Evolutionary conservation across 2,113 vertebrate genomes (phyloP).

Genomic region (Pristiophorus japonicus): DNA sequence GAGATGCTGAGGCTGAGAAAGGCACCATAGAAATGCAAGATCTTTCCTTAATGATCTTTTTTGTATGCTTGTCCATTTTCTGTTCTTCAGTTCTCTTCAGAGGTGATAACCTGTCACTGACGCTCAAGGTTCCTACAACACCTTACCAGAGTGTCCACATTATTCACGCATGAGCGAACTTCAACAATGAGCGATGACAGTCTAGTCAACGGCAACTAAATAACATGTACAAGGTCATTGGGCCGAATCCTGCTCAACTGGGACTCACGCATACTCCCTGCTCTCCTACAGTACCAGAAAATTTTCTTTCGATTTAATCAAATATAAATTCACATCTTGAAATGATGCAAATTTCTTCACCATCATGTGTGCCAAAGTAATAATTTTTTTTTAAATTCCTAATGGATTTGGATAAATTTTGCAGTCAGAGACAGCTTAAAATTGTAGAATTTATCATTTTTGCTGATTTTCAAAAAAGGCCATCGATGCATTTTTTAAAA

Average conservation of each 20-base stretch:
- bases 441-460: no score
- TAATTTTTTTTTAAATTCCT: no score
- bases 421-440: no score
- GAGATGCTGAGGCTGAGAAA: neutral
- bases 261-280: neutral
- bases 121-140: neutral
- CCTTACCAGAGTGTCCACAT: neutral
- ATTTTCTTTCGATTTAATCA: neutral
- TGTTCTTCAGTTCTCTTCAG: neutral
- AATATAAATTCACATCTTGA: neutral
- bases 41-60: neutral
- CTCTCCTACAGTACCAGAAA: neutral
- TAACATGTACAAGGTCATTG: neutral
- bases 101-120: neutral
- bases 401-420: no score
- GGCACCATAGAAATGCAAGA: neutral
- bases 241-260: no score
- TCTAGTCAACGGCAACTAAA: neutral
- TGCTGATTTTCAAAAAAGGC: no score
- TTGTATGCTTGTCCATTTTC: neutral
- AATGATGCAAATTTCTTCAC: neutral
- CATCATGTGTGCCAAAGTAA: no score
- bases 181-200: neutral
- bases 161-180: neutral
- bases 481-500: no score